Base-by-base conservation (phyloP, 2,113 vertebrate species). In the Dipodomys merriami region DNA sequence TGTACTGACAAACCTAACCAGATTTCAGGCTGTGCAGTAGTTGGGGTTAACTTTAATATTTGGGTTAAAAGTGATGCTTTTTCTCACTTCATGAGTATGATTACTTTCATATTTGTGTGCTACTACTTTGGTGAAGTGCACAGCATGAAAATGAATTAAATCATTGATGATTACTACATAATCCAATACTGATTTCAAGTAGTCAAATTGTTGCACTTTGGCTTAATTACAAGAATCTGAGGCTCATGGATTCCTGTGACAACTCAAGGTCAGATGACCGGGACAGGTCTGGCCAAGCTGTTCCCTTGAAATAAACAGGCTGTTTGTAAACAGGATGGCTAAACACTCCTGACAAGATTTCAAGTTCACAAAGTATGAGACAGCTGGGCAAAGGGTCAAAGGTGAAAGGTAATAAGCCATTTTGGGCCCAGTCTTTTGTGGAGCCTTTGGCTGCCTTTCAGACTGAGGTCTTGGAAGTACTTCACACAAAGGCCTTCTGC, bases 401-500 rank as follows among this genome's bases (percentile, higher is more conserved):
- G 97, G 97, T 85, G 87, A 98, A 97, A 97, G 97, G 93, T 97
- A 96, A 91, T 91, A 93, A 97, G 82, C 77, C 80, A 67, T 53
- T 10, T 35, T 90, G 83, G 94, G 80, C 67, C 92, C 96, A 71
- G 91, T 98, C 91, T 97, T 95, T 95, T 96, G 83, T 78, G 91
- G 71, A 93, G 84, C 60, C 80, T 93, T 94, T 97, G 97, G 92
- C 95, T 96, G 96, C 95, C 9, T 44, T 94, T 97, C 95, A 97
- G 94, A 72, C 78, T 90, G 90, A 97, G 91, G 89, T 80, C 94
- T 96, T 98, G 97, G 97, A 98, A 95, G 94, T 15, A 78, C 84
- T 96, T 96, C 95, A 95, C 60, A 44, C 2, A 81, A 68, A 96
- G 96, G 91, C 94, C 44, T 97, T 95, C 93, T 98, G 97, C 96